These are phyloP conservation scores for Pelusios castaneus DNA, from an alignment of 2,113 vertebrate species.

Conservation along the genomic window DNA sequence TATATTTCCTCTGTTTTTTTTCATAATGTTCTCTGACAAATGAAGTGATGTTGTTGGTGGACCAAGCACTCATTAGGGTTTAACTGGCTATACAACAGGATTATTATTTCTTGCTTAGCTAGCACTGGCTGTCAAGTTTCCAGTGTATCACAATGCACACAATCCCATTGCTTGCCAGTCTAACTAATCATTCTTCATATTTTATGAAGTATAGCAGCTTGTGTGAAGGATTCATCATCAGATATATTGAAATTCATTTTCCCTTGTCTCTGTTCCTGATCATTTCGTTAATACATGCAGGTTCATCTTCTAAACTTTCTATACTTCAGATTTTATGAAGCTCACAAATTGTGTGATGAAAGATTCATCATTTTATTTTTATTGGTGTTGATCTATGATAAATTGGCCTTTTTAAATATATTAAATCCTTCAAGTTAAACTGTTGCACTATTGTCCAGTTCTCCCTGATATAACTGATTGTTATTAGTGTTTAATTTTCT, in stretches of 20 bases:
- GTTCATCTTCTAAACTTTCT: not conserved
- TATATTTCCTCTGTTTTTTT: too few relatives aligned
- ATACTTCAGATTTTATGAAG: slow-evolving; percentile 2
- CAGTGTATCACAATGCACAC: not conserved
- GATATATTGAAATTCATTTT: not conserved
- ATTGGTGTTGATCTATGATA: not conserved
- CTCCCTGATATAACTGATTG: not conserved
- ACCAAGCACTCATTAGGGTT: not conserved
- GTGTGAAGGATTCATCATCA: not conserved
- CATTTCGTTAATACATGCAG: not conserved
- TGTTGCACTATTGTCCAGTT: not conserved
- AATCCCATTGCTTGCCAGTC: not conserved
- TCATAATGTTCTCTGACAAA: not conserved
- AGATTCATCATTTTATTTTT: not conserved
- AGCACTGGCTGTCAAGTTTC: not conserved
- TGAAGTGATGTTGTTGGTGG: not conserved
- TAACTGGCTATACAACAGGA: not conserved
- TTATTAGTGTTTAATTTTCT: slow-evolving; percentile 9
- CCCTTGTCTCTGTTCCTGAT: not conserved
- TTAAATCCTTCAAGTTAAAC: not conserved
- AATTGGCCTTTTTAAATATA: not conserved
- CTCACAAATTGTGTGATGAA: not conserved
- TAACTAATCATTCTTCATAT: not conserved
- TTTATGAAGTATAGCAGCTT: not conserved
- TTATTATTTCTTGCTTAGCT: not conserved